Base-by-base conservation (phyloP, 2,888 invertebrate genomes). In the Acrocera orbiculus region DNA sequence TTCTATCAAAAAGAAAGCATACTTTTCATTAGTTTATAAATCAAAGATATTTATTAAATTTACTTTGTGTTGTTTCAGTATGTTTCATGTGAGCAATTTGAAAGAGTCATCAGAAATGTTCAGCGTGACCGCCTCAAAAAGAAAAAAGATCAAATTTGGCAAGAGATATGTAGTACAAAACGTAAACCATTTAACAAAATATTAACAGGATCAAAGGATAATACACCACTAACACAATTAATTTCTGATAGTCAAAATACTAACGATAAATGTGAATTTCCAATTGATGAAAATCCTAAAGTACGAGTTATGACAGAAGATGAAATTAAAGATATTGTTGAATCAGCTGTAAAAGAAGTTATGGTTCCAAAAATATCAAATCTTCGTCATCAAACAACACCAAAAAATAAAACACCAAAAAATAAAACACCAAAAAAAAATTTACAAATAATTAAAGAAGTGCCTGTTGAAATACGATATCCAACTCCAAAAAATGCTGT, bases 281-380 rank as follows among this genome's bases (percentile, higher is more conserved):
- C 7, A 11, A n/a, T n/a, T n/a, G n/a, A n/a, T n/a, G n/a, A n/a
- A n/a, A n/a, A n/a, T 6, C 34, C 40, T 20, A 30, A 24, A 16
- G 17, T 38, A 27, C 36, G 39, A 5, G 16, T 38, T 7, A 34
- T 41, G 36, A 36, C 36, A 8, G 41, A 41, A 11, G 32, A 27
- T 8, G 39, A 41, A 31, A 39, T 41, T 7, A 29, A 36, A 17
- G 36, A 36, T 27, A 37, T 39, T 14, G 35, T 41, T 6, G 41
- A 41, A 29, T 30, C 8, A 20, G 41, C 37, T 4, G 36, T 39
- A 16, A 34, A 29, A 28, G 38, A 40, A 25, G 33, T 40, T 14
- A 34, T 39, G 5, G 27, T 32, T 3, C 22, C 22, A 2, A 22
- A 22, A 22, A 22, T 9, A 22, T 3, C 9, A 8, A 22, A 22